Base-by-base conservation (phyloP, 2,888 invertebrate species). In the Ectemnius cavifrons region DNA sequence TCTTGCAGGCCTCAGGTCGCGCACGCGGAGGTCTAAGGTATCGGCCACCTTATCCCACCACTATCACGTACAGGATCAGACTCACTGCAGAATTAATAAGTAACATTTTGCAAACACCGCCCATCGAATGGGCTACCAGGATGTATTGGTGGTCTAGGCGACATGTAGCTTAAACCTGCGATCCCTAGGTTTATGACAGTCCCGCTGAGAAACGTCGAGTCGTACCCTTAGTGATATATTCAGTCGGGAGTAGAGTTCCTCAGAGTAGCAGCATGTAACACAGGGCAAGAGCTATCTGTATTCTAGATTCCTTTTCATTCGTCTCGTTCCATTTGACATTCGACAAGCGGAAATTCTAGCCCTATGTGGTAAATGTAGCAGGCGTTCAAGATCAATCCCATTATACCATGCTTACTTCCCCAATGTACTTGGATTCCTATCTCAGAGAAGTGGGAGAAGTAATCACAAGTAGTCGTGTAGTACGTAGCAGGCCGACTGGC, bases 71-170 rank as follows among this genome's bases (percentile, higher is more conserved):
- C 82, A 83, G 85, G 78, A 89, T 87, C 75, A 84, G 83, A 75
- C 77, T 84, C 62, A 81, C 80, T 56, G 84, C 80, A 72, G 83
- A 88, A 83, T 72, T 87, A 74, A 83, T 86, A 66, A 83, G 78
- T 78, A 84, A 82, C 78, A 84, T 87, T 79, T 81, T 86, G 62
- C 84, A 83, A 82, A 84, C 84, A 67, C 79, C 86, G 71, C 80
- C 85, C 63, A 85, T 86, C 45, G 85, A 87, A 73, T 88, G 84
- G 87, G 83, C 84, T 73, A 80, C 79, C 67, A 82, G 81, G 68
- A 82, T 85, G 77, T 84, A 83, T 78, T 82, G 81, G 84, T 87
- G 86, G 87, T 87, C 86, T 67, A 79, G 82, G 46, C 79, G 87
- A 57, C 80, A 83, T 76, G 83, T 80, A 65, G 77, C 81, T 73